A percentile compares a stretch with the other conserved stretches of the same genome.
Conservation (phyloP, 2,113 vertebrate species). For the Vicugna pacos region DNA sequence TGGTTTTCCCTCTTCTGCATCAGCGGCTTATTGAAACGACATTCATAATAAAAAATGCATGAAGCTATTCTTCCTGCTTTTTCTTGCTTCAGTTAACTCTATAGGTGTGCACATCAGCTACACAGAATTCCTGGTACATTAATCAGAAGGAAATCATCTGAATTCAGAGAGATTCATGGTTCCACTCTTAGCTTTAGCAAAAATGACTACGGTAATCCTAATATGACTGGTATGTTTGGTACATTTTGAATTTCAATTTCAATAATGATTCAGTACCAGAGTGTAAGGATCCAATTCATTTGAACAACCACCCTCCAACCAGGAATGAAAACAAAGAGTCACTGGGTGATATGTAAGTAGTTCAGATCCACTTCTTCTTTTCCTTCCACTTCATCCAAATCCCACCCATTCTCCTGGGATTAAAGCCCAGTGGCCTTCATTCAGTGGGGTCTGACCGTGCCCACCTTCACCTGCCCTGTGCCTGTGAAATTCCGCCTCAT, state of each 20-base stretch:
- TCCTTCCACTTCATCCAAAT: not conserved
- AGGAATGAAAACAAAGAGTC: not conserved
- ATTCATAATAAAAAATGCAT: constrained; percentile 77
- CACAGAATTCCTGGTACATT: constrained; percentile 52
- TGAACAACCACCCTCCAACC: fast-evolving
- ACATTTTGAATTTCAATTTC: constrained; percentile 32
- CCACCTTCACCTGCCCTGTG: not conserved
- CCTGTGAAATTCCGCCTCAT: not conserved
- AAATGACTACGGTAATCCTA: constrained; percentile 64
- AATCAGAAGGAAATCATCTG: constrained; percentile 70
- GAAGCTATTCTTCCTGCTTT: constrained; percentile 65
- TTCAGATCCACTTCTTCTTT: too few species aligned
- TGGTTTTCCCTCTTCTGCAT: constrained; percentile 33
- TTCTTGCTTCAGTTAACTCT: constrained; percentile 68
- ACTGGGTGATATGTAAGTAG: too few species aligned
- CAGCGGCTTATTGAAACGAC: constrained; percentile 72
- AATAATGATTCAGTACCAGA: not conserved
- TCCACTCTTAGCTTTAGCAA: constrained; percentile 25
- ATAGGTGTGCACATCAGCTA: constrained; percentile 55
- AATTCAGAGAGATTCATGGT: constrained; percentile 56
- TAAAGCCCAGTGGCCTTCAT: fast-evolving
- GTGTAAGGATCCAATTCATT: not conserved
- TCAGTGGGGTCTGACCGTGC: fast-evolving
- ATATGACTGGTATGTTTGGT: constrained; percentile 34
- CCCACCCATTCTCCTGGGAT: not conserved